A percentile compares a stretch with the other conserved stretches of the same genome.
Evolutionary conservation across 2,797 vertebrate genomes (phyloP).

Genomic region (Vipera ursinii): DNA sequence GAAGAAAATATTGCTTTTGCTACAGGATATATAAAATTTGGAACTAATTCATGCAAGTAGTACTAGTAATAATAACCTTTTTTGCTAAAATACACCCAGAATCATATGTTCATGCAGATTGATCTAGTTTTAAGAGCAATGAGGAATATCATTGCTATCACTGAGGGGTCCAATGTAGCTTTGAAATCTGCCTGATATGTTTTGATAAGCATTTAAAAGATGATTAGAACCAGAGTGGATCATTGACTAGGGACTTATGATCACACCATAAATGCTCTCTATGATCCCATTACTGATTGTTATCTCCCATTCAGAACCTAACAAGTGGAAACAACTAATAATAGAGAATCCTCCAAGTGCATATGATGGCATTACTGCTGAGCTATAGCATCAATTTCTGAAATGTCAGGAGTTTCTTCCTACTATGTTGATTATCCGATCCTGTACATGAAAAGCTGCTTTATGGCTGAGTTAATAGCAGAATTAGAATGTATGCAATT

Average conservation of each 20-base stretch:
- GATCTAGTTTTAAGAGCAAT: neutral
- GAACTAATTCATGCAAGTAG: neutral
- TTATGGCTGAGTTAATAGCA: neutral
- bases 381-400: neutral
- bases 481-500: neutral
- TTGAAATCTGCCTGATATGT: neutral
- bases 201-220: neutral
- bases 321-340: neutral
- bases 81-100: neutral
- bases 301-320: neutral
- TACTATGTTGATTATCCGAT: neutral
- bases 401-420: neutral
- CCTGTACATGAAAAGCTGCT: neutral
- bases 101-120: neutral
- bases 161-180: neutral
- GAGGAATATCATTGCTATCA: neutral
- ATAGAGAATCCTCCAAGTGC: neutral
- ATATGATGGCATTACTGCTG: neutral
- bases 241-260: neutral
- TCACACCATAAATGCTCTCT: neutral
- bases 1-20: neutral
- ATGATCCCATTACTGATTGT: neutral
- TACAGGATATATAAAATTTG: neutral
- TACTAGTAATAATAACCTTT: neutral
- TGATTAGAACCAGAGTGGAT: neutral